These are phyloP conservation scores for Beroe ovata DNA, from an alignment of 37 sponge, comb jelly and placozoan genomes.

Conservation along the genomic window DNA sequence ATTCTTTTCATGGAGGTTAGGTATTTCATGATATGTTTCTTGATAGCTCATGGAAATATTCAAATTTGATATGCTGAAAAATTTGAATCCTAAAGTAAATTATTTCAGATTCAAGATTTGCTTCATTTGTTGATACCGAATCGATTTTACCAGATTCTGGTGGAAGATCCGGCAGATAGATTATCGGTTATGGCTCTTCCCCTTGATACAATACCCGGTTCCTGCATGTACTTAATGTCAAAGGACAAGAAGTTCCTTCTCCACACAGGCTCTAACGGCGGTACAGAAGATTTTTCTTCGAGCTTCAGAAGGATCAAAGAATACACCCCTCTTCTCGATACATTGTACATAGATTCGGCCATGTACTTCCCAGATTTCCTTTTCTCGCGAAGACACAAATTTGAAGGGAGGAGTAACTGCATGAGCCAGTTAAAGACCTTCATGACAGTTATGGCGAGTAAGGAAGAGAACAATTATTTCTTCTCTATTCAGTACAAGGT, in stretches of 20 bases:
- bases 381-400: background rate
- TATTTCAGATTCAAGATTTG: constrained; percentile 59
- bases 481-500: background rate
- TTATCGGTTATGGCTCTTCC: constrained; percentile 41
- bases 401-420: background rate
- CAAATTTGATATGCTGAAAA: background rate
- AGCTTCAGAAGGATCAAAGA: background rate
- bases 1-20: constrained; percentile 21
- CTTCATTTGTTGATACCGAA: background rate
- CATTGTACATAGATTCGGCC: constrained; percentile 24
- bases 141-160: constrained; percentile 9
- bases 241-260: constrained; percentile 11
- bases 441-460: background rate
- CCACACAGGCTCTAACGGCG: constrained; percentile 45
- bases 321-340: constrained; percentile 4
- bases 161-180: background rate
- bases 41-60: too few species aligned
- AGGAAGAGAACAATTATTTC: background rate
- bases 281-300: background rate
- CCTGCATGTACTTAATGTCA: constrained; percentile 52
- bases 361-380: constrained; percentile 4
- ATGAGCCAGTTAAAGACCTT: background rate
- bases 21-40: too few species aligned
- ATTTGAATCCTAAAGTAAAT: background rate
- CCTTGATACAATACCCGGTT: constrained; percentile 54